phyloP scores from a whole-genome alignment of 2,888 invertebrate genomes.

The Yponomeuta plumbellus region DNA sequence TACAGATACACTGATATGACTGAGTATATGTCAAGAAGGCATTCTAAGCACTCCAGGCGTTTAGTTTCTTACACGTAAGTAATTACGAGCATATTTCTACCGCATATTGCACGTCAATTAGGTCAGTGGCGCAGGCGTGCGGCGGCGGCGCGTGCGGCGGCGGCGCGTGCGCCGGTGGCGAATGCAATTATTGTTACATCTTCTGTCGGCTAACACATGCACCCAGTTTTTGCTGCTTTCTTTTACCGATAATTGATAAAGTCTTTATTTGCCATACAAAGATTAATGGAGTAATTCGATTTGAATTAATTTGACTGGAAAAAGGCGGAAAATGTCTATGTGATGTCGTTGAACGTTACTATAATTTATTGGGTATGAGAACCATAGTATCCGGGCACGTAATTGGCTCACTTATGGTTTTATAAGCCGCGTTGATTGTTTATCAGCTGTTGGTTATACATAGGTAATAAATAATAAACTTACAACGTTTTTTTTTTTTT shows the following conservation, averaged over 20 bases:
- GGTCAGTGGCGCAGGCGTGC: slow-evolving; percentile 3
- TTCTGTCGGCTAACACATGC: neutral
- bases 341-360: too few species aligned
- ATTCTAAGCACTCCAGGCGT: neutral
- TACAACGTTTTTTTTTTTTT: too few species aligned
- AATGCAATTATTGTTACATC: neutral
- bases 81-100: neutral
- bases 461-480: too few species aligned
- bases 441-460: too few species aligned
- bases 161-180: neutral
- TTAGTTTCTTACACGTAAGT: neutral
- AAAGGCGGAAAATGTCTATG: too few species aligned
- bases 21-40: neutral
- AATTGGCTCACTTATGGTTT: too few species aligned
- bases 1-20: too few species aligned
- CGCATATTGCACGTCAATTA: slow-evolving; percentile 4
- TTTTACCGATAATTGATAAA: slow-evolving; percentile 2
- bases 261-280: neutral
- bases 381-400: too few species aligned
- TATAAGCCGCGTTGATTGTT: too few species aligned
- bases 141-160: neutral
- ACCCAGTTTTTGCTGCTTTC: neutral
- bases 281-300: neutral
- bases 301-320: too few species aligned
- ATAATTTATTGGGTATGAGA: too few species aligned